Evolutionary conservation across 2,797 vertebrate species (phyloP), one percentile per base, ranked within the genome.

Genomic region (Chloroceryle inda): DNA sequence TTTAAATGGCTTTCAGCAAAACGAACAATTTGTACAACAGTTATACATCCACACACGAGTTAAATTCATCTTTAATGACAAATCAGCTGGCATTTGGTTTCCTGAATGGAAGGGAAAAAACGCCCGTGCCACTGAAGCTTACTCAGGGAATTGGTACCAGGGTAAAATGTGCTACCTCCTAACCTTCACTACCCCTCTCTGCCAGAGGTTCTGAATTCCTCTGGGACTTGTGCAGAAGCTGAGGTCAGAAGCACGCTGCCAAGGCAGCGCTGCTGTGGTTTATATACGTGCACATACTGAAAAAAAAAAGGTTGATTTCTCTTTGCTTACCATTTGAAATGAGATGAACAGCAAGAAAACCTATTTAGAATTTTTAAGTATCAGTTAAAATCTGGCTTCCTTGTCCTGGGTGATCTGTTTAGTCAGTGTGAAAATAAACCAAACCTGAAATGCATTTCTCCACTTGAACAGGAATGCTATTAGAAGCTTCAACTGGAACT

Each of bases 1-100:
- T 76, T 79, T 92, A 88, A 94, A 81, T 50, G 29, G 63, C 23
- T 95, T n/a, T 91, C 59, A 90, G 79, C 73, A 92, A 92, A 86
- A 85, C 0, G 13, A 96, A 74, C 85, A 84, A 89, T 91, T 93
- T 92, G 63, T 86, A 94, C 40, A 88, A 47, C 38, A 84, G 29
- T 84, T 92, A 59, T 0, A 56, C 17, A 52, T 81, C 59, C 64
- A 49, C 2, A 55, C 0, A 0, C 19, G 47, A 84, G 16, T 69
- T 66, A 67, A 92, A 89, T 87, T 89, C 2, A 61, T 93, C 75
- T 91, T 87, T 74, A 88, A 45, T 42, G 67, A 83, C 19, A 85
- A 88, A 82, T 6, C 35, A 8, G 74, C 75, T 82, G 44, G 15
- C 63, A 61, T 29, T 92, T 22, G 22, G 16, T 71, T 85, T 77